Percentiles rank a stretch among this genome's conserved stretches.
phyloP scores from a whole-genome alignment of 2,113 vertebrate genomes.

The Junco hyemalis region DNA sequence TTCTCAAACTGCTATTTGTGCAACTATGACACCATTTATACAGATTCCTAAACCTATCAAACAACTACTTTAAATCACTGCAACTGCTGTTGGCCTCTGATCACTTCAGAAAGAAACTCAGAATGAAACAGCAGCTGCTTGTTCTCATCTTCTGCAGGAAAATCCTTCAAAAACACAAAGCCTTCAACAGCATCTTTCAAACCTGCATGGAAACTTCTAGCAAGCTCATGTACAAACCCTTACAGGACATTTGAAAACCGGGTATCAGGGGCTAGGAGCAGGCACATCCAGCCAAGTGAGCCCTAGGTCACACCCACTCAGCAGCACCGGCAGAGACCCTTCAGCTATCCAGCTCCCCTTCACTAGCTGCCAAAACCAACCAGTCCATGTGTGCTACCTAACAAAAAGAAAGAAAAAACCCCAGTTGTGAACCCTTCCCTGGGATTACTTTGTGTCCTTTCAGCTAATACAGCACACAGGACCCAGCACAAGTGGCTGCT shows the following conservation, averaged over 20 bases:
- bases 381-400: neutral
- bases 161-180: neutral
- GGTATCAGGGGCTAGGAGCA: neutral
- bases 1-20: neutral
- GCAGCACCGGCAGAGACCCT: neutral
- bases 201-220: neutral
- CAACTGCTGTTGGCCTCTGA: neutral
- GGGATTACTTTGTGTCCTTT: neutral
- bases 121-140: neutral
- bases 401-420: neutral
- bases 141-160: neutral
- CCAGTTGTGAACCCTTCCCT: neutral
- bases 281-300: neutral
- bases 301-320: neutral
- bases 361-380: neutral
- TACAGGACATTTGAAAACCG: neutral
- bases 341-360: neutral
- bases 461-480: neutral
- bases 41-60: slow-evolving; percentile 9
- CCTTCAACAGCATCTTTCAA: neutral
- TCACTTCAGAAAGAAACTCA: neutral
- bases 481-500: neutral
- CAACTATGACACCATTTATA: neutral
- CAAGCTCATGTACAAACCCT: neutral
- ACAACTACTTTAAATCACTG: slow-evolving; percentile 8